Base-by-base conservation (phyloP, 2,113 vertebrate genomes). In the Eubucco bourcierii region DNA sequence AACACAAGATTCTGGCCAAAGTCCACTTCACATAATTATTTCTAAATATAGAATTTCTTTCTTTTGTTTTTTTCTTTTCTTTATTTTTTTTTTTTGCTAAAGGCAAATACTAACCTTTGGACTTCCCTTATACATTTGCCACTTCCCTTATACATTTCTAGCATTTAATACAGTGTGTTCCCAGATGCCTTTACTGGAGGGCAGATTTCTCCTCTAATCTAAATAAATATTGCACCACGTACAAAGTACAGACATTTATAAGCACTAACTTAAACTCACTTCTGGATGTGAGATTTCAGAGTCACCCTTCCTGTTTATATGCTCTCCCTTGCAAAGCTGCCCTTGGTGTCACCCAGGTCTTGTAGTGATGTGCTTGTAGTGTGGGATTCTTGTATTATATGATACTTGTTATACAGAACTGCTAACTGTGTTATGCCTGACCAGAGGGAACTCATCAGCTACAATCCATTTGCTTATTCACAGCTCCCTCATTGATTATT, bases 401-500 rank as follows among this genome's bases (percentile, higher is more conserved):
- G 84, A 78, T 87, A 50, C 58, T 94, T 94, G 89, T 91, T 89
- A 74, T 63, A 91, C 90, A 63, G 72, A 93, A 70, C 76, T 84
- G 41, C 66, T 90, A 60, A 78, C 83, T 78, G 76, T 90, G 64
- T 80, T 94, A 58, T 92, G 67, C 70, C 58, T 83, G 66, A 81
- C 73, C 85, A 61, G 63, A 70, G 93, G 85, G 86, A 95, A 64
- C 80, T 79, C 84, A 95, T 88, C 95, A 92, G 82, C 75, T 82
- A 60, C 85, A 94, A 94, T 86, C 87, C 89, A 94, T 92, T 92
- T 96, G 93, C 90, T 94, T 91, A 90, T 82, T 95, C 90, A 76
- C 83, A 94, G 64, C 46, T 94, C 60, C 6, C 29, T 91, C 60
- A 94, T 90, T 92, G 75, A 75, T 95, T 97, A 95, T 97, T 96